A percentile compares a stretch with the other conserved stretches of the same genome.
phyloP scores from a whole-genome alignment of 2,888 invertebrate genomes.

The Pyrocoelia pectoralis region DNA sequence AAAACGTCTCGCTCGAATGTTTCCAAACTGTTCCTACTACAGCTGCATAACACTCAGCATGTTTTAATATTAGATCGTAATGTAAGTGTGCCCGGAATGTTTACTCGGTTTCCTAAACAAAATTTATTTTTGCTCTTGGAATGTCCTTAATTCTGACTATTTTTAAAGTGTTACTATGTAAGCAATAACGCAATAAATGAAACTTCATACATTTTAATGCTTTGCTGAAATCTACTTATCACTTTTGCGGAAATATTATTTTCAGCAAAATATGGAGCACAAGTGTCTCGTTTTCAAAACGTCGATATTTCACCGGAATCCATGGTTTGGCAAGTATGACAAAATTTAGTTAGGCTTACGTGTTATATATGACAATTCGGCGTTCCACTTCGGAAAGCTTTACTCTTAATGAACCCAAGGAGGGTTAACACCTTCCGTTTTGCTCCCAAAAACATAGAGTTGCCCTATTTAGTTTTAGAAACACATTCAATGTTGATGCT shows the following conservation, averaged over 20 bases:
- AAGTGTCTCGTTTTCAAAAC: background rate
- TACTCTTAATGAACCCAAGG: background rate
- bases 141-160: slow-evolving; percentile 35
- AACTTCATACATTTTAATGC: background rate
- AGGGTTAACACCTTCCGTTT: background rate
- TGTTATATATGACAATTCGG: background rate
- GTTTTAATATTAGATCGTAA: slow-evolving; percentile 32
- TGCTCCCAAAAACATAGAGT: background rate
- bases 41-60: slow-evolving; percentile 26
- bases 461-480: too few species aligned
- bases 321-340: background rate
- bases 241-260: background rate
- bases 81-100: slow-evolving; percentile 28
- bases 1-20: slow-evolving; percentile 18
- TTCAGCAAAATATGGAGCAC: background rate
- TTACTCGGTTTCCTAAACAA: slow-evolving; percentile 33
- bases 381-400: background rate
- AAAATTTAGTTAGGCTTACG: background rate
- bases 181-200: background rate
- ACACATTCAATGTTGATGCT: too few species aligned
- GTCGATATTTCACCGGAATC: background rate
- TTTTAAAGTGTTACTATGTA: slow-evolving; percentile 23
- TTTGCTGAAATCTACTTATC: too few species aligned
- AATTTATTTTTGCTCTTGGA: slow-evolving; percentile 35
- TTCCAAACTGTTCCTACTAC: slow-evolving; percentile 17